phyloP scores from a whole-genome alignment of 2,888 invertebrate species.

The Leptothorax acervorum region DNA sequence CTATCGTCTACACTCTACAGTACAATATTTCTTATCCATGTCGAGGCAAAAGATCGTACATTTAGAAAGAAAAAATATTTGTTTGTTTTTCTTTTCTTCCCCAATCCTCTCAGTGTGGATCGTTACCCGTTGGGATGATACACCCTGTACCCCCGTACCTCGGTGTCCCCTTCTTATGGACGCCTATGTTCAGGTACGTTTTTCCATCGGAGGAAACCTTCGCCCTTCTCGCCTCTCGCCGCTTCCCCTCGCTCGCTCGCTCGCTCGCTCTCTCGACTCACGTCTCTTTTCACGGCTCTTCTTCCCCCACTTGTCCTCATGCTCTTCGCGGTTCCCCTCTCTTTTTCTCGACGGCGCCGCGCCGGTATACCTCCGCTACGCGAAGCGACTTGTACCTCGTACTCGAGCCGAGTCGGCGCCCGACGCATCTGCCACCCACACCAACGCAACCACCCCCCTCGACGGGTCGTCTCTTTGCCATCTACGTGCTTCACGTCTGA shows the following conservation, averaged over 20 bases:
- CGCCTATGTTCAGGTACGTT: conserved; percentile 46
- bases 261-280: conserved; percentile 16
- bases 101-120: background rate
- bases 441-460: conserved; percentile 14
- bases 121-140: background rate
- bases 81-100: background rate
- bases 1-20: too few relatives aligned
- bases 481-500: conserved; percentile 40
- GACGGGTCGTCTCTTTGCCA: conserved; percentile 33
- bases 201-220: conserved; percentile 61
- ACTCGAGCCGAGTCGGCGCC: conserved; percentile 28
- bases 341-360: conserved; percentile 8
- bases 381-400: background rate
- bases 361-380: conserved; percentile 24
- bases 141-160: background rate
- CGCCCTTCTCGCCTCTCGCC: conserved; percentile 5
- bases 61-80: too few relatives aligned
- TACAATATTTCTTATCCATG: background rate
- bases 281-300: conserved; percentile 12
- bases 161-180: background rate
- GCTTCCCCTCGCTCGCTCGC: conserved; percentile 20
- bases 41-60: background rate
- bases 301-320: background rate
- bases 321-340: conserved; percentile 18
- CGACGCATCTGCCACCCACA: conserved; percentile 56